Evolutionary conservation across 1,140 invertebrate species (phyloP).

Genomic region (Arion vulgaris): DNA sequence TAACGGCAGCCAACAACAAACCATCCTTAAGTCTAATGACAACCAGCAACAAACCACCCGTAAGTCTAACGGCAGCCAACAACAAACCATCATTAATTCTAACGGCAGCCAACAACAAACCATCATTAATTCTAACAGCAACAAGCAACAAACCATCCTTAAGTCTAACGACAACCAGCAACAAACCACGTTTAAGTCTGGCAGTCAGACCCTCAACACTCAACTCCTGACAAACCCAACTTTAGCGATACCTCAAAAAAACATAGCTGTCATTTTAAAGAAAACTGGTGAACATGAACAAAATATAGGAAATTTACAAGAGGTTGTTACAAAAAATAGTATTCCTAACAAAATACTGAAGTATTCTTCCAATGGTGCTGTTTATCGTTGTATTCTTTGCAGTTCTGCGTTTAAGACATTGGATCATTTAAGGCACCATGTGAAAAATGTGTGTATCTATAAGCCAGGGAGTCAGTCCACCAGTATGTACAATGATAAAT

Average conservation of each 20-base stretch:
- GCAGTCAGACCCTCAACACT: no score
- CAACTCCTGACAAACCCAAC: no score
- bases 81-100: no score
- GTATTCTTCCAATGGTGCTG: conserved; percentile 30
- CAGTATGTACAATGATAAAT: conserved; percentile 1
- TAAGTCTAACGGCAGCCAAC: no score
- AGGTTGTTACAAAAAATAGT: conserved; percentile 17
- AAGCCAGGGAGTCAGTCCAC: conserved; percentile 32
- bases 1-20: no score
- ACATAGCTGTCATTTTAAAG: neutral
- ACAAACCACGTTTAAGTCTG: no score
- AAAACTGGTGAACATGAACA: neutral
- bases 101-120: no score
- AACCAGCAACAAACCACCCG: no score
- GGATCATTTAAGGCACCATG: conserved; percentile 39
- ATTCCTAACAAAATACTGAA: conserved; percentile 6
- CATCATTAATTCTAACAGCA: no score
- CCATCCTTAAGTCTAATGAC: no score
- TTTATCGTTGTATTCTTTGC: conserved; percentile 46
- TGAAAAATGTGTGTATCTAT: conserved; percentile 42
- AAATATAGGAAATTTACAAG: conserved; percentile 4
- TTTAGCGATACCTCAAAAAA: neutral
- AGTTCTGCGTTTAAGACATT: conserved; percentile 38
- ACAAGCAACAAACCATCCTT: no score
- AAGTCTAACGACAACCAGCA: no score